These are phyloP conservation scores for Drosophila paramelanica DNA, from an alignment of 2,888 invertebrate genomes.

Conservation along the genomic window DNA sequence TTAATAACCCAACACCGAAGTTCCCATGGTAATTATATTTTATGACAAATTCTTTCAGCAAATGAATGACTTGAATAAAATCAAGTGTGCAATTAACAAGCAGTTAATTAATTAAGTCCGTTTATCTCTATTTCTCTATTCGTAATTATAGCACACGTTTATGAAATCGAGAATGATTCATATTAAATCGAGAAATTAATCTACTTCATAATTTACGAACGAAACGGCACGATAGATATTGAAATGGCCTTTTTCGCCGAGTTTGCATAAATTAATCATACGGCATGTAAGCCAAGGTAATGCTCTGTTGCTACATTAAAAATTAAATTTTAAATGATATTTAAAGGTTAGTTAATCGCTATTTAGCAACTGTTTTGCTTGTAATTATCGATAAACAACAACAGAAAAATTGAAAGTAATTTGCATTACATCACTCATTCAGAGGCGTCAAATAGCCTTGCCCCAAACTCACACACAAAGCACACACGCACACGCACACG, in stretches of 20 bases:
- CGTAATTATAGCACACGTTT: too few species aligned
- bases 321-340: constrained; percentile 7
- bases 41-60: background rate
- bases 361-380: constrained; percentile 28
- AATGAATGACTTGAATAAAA: too few species aligned
- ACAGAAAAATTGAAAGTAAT: constrained; percentile 71
- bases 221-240: background rate
- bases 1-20: too few species aligned
- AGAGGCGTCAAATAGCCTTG: constrained; percentile 70
- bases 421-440: constrained; percentile 78
- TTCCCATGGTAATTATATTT: background rate
- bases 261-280: constrained; percentile 27
- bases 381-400: constrained; percentile 14
- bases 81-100: too few species aligned
- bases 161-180: too few species aligned
- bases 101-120: too few species aligned
- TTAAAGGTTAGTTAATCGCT: constrained; percentile 14
- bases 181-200: too few species aligned
- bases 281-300: constrained; percentile 22
- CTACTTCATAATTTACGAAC: too few species aligned
- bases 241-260: background rate
- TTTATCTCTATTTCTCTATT: too few species aligned
- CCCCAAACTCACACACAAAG: constrained; percentile 39
- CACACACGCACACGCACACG: constrained; percentile 24
- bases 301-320: background rate